These are phyloP conservation scores for Fragum whitleyi DNA, from an alignment of 2,888 invertebrate species.

Conservation along the genomic window DNA sequence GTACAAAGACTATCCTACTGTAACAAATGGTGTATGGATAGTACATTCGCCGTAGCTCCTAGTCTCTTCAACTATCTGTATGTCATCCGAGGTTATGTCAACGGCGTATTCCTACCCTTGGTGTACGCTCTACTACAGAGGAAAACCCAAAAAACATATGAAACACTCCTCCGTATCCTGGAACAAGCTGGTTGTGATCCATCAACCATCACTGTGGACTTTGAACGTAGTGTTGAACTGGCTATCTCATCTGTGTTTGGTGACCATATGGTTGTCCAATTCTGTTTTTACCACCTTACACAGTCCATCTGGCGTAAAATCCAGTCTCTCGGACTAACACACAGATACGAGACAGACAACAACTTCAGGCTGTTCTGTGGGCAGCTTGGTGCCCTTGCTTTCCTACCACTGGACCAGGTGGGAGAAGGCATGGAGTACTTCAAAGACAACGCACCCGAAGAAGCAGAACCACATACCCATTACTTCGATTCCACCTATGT, in stretches of 20 bases:
- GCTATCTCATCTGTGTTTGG: conserved; percentile 2
- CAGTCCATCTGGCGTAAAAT: conserved; percentile 18
- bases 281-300: conserved; percentile 18
- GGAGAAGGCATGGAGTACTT: conserved; percentile 8
- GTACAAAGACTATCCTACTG: no score
- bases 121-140: not conserved
- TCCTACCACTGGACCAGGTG: conserved; percentile 21
- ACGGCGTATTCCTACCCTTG: not conserved
- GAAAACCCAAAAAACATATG: conserved; percentile 3
- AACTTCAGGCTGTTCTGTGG: conserved; percentile 21
- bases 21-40: not conserved
- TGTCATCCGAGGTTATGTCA: conserved; percentile 1
- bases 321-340: conserved; percentile 18
- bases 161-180: not conserved
- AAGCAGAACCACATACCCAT: not conserved
- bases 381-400: conserved; percentile 24
- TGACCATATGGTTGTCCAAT: conserved; percentile 13
- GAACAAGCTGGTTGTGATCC: conserved; percentile 11
- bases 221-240: conserved; percentile 10
- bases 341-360: conserved; percentile 7
- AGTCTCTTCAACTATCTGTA: not conserved
- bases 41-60: not conserved
- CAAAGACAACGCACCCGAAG: conserved; percentile 14
- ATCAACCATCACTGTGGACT: conserved; percentile 4
- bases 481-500: conserved; percentile 29